These are phyloP conservation scores for Coptotermes formosanus DNA, from an alignment of 1,140 invertebrate species.

Conservation along the genomic window DNA sequence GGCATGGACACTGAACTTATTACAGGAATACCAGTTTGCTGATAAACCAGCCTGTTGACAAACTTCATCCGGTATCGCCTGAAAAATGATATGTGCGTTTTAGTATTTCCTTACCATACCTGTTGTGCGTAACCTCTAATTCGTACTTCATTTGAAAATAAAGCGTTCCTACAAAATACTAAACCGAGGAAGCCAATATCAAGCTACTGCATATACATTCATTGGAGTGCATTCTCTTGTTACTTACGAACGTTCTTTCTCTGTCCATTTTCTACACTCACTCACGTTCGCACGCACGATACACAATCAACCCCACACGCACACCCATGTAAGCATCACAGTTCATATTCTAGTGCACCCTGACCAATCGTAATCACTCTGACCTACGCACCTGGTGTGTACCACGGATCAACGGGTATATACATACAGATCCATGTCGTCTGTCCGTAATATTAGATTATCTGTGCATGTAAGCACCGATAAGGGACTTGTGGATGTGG, in stretches of 20 bases:
- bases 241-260: neutral
- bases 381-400: no score
- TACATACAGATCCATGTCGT: no score
- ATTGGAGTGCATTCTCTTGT: neutral
- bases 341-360: no score
- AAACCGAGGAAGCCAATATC: neutral
- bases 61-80: conserved; percentile 56
- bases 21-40: conserved; percentile 52
- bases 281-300: no score
- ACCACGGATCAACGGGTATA: no score
- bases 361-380: no score
- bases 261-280: neutral
- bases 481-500: no score
- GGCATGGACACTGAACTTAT: conserved; percentile 54
- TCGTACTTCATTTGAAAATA: neutral
- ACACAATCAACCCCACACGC: no score
- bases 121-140: neutral
- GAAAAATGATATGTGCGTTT: conserved; percentile 29
- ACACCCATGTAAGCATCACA: no score
- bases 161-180: neutral
- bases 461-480: no score
- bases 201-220: neutral
- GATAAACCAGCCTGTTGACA: conserved; percentile 51
- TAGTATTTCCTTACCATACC: neutral
- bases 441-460: no score